Conservation (phyloP, 2,888 invertebrate genomes). For the Teinopalpus imperialis region DNA sequence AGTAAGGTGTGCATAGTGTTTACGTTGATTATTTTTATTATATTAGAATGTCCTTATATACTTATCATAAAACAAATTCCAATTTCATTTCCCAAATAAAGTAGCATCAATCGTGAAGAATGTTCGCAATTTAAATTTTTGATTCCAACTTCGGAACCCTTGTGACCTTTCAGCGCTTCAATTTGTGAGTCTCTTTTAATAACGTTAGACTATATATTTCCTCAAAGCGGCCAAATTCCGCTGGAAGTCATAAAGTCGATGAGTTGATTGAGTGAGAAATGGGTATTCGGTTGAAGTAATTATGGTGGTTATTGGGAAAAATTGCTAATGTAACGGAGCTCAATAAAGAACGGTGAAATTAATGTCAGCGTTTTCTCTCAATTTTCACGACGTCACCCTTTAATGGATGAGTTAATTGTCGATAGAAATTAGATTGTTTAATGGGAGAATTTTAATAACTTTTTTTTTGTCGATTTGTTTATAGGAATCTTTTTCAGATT, state of each 20-base stretch:
- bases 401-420: slow-evolving; percentile 49
- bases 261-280: slow-evolving; percentile 62
- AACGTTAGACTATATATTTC: slow-evolving; percentile 54
- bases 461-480: too few species aligned
- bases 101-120: slow-evolving; percentile 56
- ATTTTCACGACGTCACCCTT: slow-evolving; percentile 42
- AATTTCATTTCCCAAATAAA: slow-evolving; percentile 52
- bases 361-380: slow-evolving; percentile 37
- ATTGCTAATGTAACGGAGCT: slow-evolving; percentile 53
- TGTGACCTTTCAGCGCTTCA: slow-evolving; percentile 54
- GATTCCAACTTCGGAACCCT: slow-evolving; percentile 54
- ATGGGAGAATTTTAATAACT: slow-evolving; percentile 4
- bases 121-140: slow-evolving; percentile 72
- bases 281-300: slow-evolving; percentile 51
- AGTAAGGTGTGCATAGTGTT: too few species aligned
- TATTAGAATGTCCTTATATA: too few species aligned
- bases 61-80: slow-evolving; percentile 29
- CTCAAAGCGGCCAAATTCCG: slow-evolving; percentile 45
- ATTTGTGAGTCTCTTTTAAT: slow-evolving; percentile 53
- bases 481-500: too few species aligned
- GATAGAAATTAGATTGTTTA: slow-evolving; percentile 36
- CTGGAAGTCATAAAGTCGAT: slow-evolving; percentile 54
- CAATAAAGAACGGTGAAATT: slow-evolving; percentile 39
- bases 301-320: slow-evolving; percentile 59
- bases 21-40: too few species aligned